Evolutionary conservation across 2,113 vertebrate genomes (phyloP).

Genomic region (Stegastes partitus): DNA sequence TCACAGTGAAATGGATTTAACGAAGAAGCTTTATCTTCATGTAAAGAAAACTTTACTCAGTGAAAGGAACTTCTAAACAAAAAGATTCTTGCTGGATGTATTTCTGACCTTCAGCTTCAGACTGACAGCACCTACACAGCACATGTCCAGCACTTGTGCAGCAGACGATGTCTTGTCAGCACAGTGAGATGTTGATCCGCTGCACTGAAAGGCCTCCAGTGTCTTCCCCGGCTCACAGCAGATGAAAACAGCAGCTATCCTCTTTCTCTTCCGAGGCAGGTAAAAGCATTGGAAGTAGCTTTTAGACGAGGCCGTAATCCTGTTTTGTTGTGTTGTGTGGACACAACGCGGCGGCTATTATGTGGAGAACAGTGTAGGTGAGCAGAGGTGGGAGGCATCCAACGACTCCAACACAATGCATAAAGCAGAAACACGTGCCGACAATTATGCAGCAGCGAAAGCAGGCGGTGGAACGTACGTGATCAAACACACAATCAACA

Average conservation of each 20-base stretch:
- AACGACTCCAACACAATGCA: conserved; percentile 21
- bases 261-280: conserved; percentile 7
- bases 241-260: conserved; percentile 5
- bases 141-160: neutral
- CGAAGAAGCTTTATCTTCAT: too few species aligned
- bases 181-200: neutral
- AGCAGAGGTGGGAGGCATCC: conserved; percentile 32
- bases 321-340: conserved; percentile 27
- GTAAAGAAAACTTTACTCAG: too few species aligned
- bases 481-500: neutral
- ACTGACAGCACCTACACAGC: neutral
- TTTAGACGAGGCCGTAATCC: conserved; percentile 14
- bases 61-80: too few species aligned
- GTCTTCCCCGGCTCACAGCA: neutral
- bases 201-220: neutral
- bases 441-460: neutral
- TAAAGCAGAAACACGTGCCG: neutral
- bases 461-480: neutral
- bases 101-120: too few species aligned
- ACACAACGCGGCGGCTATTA: conserved; percentile 23
- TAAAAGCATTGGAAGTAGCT: conserved; percentile 5
- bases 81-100: too few species aligned
- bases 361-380: conserved; percentile 46
- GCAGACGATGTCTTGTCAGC: conserved; percentile 4
- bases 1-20: too few species aligned